A percentile compares a stretch with the other conserved stretches of the same genome.
phyloP scores from a whole-genome alignment of 2,888 invertebrate species.

The Nomada ferruginata region DNA sequence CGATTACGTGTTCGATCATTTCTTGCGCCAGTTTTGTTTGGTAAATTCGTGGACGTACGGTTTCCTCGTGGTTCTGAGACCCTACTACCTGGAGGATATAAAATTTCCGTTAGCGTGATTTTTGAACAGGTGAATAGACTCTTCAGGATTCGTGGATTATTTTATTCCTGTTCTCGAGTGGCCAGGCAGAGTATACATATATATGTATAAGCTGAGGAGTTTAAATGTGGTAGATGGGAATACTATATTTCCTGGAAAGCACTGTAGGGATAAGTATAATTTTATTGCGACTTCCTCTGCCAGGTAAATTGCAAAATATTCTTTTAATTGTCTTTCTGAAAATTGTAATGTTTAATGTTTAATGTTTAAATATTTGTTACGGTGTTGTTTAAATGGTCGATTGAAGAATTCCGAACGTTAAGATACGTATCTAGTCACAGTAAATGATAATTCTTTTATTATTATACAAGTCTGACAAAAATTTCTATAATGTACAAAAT shows the following conservation, averaged over 20 bases:
- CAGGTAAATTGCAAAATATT: too few species aligned
- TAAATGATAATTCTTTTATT: too few species aligned
- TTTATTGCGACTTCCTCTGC: too few species aligned
- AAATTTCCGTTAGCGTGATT: slow-evolving; percentile 79
- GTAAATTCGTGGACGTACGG: slow-evolving; percentile 14
- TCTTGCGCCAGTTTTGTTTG: not conserved
- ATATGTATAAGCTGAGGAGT: too few species aligned
- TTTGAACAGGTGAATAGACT: slow-evolving; percentile 48
- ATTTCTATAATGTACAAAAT: not conserved
- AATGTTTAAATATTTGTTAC: too few species aligned
- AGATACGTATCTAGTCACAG: too few species aligned
- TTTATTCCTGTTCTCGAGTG: not conserved
- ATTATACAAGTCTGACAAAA: not conserved
- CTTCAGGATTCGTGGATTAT: slow-evolving; percentile 8
- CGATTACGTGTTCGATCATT: not conserved
- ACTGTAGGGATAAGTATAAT: too few species aligned
- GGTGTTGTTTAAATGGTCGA: too few species aligned
- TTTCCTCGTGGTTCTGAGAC: slow-evolving; percentile 53
- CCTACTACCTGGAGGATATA: slow-evolving; percentile 78
- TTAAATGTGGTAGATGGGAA: not conserved
- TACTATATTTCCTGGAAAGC: too few species aligned
- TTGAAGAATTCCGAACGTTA: too few species aligned
- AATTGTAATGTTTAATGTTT: too few species aligned
- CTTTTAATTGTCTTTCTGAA: too few species aligned
- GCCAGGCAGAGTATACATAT: not conserved